Evolutionary conservation across 2,113 vertebrate genomes (phyloP).

Genomic region (Hemiprocne comata): DNA sequence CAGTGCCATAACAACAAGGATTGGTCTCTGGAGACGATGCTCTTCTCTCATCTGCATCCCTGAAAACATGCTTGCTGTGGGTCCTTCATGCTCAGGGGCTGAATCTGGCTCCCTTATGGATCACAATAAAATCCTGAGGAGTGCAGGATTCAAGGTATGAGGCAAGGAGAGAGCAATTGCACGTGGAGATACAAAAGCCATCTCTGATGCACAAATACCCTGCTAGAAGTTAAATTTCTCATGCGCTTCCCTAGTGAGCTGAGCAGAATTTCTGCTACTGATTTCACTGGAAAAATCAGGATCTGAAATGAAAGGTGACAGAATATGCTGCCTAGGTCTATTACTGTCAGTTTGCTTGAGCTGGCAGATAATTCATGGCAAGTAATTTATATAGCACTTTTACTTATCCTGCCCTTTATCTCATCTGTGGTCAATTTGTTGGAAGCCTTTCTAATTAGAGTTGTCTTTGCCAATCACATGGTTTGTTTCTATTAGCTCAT

Average conservation of each 20-base stretch:
- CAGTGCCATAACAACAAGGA: not conserved
- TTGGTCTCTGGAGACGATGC: not conserved
- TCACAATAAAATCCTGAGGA: not conserved
- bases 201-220: not conserved
- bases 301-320: slow-evolving; percentile 49
- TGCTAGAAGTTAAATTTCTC: not conserved
- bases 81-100: not conserved
- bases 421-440: slow-evolving; percentile 67
- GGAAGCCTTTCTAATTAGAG: slow-evolving; percentile 61
- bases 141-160: not conserved
- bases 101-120: not conserved
- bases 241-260: not conserved
- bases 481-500: slow-evolving; percentile 50
- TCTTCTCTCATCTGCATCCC: not conserved
- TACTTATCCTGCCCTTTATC: slow-evolving; percentile 64
- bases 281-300: slow-evolving; percentile 6
- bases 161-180: not conserved
- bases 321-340: slow-evolving; percentile 44
- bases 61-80: not conserved
- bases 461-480: slow-evolving; percentile 54
- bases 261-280: not conserved
- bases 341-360: slow-evolving; percentile 30
- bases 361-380: slow-evolving; percentile 55
- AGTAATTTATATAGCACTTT: slow-evolving; percentile 64
- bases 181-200: not conserved